These are phyloP conservation scores for Epicauta chinensis DNA, from an alignment of 1,140 invertebrate species.

Conservation along the genomic window DNA sequence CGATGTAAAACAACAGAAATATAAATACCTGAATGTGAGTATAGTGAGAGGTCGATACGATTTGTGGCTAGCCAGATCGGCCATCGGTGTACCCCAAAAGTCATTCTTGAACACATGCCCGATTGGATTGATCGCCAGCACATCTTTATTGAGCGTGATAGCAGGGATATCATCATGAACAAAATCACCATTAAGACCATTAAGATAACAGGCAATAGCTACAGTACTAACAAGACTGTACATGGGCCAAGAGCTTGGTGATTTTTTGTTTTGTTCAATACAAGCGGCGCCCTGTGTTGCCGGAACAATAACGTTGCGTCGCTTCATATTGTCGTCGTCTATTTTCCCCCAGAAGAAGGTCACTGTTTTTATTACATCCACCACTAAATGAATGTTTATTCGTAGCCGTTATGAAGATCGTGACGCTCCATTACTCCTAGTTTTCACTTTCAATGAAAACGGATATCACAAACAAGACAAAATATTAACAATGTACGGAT, in stretches of 20 bases:
- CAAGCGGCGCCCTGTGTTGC: background rate
- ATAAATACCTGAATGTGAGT: slow-evolving; percentile 68
- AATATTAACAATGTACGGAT: too few relatives aligned
- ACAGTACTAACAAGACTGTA: slow-evolving; percentile 59
- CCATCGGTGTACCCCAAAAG: slow-evolving; percentile 89
- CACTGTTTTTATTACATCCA: slow-evolving; percentile 18
- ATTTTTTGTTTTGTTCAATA: slow-evolving; percentile 20
- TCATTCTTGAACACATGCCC: slow-evolving; percentile 71
- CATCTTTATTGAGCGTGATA: slow-evolving; percentile 77
- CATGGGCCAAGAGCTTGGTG: slow-evolving; percentile 37
- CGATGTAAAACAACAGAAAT: too few relatives aligned
- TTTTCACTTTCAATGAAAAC: slow-evolving; percentile 15
- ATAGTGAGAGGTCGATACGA: slow-evolving; percentile 78
- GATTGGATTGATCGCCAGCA: slow-evolving; percentile 61
- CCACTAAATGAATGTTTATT: slow-evolving; percentile 22
- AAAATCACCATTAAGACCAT: slow-evolving; percentile 76
- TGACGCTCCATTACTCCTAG: slow-evolving; percentile 16
- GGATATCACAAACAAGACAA: too few relatives aligned
- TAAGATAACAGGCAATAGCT: slow-evolving; percentile 67
- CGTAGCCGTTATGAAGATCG: slow-evolving; percentile 16
- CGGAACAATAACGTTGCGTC: slow-evolving; percentile 1
- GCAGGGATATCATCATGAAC: slow-evolving; percentile 90
- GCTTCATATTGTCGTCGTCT: slow-evolving; percentile 18
- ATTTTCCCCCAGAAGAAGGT: slow-evolving; percentile 6
- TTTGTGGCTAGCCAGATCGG: slow-evolving; percentile 74